Evolutionary conservation across 1,140 invertebrate genomes (phyloP).

Genomic region (Eupristina koningsbergeri): DNA sequence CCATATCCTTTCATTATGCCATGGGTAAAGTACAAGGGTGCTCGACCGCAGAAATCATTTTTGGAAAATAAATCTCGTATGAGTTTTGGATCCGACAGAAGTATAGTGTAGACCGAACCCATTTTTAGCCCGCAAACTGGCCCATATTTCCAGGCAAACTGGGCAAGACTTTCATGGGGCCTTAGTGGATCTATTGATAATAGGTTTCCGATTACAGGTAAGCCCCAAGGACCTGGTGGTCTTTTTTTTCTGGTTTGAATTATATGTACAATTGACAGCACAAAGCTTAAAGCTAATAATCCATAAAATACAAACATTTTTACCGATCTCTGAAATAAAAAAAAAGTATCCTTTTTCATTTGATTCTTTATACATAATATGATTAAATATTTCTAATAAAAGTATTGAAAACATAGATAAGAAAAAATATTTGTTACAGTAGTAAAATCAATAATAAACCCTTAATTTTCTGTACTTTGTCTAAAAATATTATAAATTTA

Average conservation of each 20-base stretch:
- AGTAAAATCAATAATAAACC: too few species aligned
- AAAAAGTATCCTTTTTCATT: not conserved
- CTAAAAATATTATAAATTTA: too few species aligned
- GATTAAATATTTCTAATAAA: too few species aligned
- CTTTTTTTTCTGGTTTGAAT: constrained; percentile 55
- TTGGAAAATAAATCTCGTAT: constrained; percentile 81
- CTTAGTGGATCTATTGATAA: constrained; percentile 79
- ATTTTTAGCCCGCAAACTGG: constrained; percentile 81
- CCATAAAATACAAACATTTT: constrained; percentile 50
- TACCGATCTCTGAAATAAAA: not conserved
- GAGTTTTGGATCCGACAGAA: constrained; percentile 81
- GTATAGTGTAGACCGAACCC: constrained; percentile 82
- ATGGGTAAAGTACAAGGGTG: constrained; percentile 86
- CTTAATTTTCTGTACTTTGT: too few species aligned
- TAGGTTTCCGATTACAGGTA: constrained; percentile 86
- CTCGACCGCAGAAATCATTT: constrained; percentile 81
- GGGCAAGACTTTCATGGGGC: constrained; percentile 81
- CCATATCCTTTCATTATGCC: constrained; percentile 90
- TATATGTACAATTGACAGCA: constrained; percentile 40
- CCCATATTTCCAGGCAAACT: constrained; percentile 80
- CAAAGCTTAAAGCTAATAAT: constrained; percentile 24
- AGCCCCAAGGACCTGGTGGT: constrained; percentile 84
- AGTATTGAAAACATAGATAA: too few species aligned
- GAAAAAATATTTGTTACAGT: too few species aligned
- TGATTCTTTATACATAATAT: too few species aligned